Percentiles rank a stretch among this genome's conserved stretches.
phyloP scores from a whole-genome alignment of 2,797 vertebrate genomes.

The Acipenser transmontanus region DNA sequence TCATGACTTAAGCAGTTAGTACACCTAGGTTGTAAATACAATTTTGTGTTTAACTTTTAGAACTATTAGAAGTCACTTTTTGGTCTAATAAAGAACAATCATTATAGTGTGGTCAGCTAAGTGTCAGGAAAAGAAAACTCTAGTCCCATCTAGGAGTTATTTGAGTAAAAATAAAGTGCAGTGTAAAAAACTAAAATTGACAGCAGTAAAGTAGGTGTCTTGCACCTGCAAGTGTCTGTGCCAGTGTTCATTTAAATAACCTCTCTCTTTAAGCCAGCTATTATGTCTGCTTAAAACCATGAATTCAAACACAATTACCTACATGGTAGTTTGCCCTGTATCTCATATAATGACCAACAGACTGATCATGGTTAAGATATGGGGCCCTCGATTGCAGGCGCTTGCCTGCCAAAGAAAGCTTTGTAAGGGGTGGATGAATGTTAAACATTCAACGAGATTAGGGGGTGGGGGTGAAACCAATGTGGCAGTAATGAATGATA shows the following conservation, averaged over 20 bases:
- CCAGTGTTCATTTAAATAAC: slow-evolving; percentile 7
- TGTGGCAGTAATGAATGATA: slow-evolving; percentile 43
- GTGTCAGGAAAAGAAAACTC: too few relatives aligned
- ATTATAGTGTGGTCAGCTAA: too few relatives aligned
- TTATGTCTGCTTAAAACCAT: not conserved
- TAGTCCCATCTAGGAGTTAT: too few relatives aligned
- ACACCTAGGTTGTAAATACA: too few relatives aligned
- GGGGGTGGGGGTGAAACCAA: slow-evolving; percentile 24
- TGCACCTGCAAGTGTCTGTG: slow-evolving; percentile 7
- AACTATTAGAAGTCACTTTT: too few relatives aligned
- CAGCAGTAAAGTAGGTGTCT: not conserved
- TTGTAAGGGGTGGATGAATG: slow-evolving; percentile 1
- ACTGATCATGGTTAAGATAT: slow-evolving; percentile 4
- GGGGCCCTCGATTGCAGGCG: not conserved
- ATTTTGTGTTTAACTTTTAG: too few relatives aligned
- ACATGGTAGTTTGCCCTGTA: not conserved
- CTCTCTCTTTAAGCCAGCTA: not conserved
- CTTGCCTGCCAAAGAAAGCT: slow-evolving; percentile 2
- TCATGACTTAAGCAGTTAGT: too few relatives aligned
- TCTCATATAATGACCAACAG: slow-evolving; percentile 1
- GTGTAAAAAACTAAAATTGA: too few relatives aligned
- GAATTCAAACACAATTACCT: not conserved
- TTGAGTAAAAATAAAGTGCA: too few relatives aligned
- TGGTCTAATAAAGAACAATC: too few relatives aligned
- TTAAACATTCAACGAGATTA: slow-evolving; percentile 9